Conservation (phyloP, 2,113 vertebrate species). For the Podarcis raffonei region DNA sequence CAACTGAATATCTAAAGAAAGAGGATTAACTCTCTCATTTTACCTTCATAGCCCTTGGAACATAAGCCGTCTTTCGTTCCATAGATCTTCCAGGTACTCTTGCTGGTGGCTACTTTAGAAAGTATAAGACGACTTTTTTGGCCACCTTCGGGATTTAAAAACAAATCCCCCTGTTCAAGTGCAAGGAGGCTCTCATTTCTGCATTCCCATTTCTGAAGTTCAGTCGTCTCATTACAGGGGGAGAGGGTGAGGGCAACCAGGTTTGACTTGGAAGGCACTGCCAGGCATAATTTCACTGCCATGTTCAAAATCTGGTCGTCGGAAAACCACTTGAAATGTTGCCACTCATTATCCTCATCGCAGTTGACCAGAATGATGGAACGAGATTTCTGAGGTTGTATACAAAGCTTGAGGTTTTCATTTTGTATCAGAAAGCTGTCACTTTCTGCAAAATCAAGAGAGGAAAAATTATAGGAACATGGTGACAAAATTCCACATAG, state of each 20-base stretch:
- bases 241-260: slow-evolving; percentile 78
- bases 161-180: slow-evolving; percentile 77
- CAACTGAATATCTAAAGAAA: neutral
- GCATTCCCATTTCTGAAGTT: slow-evolving; percentile 60
- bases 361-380: slow-evolving; percentile 73
- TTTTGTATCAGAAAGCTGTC: neutral
- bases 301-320: slow-evolving; percentile 82
- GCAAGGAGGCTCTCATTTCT: slow-evolving; percentile 88
- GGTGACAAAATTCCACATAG: neutral
- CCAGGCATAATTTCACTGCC: slow-evolving; percentile 49
- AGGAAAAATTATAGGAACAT: neutral
- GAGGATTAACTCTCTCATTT: slow-evolving; percentile 39
- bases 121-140: slow-evolving; percentile 85
- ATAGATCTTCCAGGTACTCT: slow-evolving; percentile 87
- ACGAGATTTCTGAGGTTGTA: slow-evolving; percentile 74
- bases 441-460: neutral
- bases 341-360: slow-evolving; percentile 72
- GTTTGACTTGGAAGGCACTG: slow-evolving; percentile 66
- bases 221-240: slow-evolving; percentile 80
- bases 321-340: slow-evolving; percentile 91
- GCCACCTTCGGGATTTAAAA: slow-evolving; percentile 86
- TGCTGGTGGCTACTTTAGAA: slow-evolving; percentile 74
- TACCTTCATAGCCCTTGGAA: slow-evolving; percentile 87
- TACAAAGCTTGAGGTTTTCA: slow-evolving; percentile 86
- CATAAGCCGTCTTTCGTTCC: slow-evolving; percentile 81